Conservation (phyloP, 2,797 vertebrate species). For the Moxostoma hubbsi region DNA sequence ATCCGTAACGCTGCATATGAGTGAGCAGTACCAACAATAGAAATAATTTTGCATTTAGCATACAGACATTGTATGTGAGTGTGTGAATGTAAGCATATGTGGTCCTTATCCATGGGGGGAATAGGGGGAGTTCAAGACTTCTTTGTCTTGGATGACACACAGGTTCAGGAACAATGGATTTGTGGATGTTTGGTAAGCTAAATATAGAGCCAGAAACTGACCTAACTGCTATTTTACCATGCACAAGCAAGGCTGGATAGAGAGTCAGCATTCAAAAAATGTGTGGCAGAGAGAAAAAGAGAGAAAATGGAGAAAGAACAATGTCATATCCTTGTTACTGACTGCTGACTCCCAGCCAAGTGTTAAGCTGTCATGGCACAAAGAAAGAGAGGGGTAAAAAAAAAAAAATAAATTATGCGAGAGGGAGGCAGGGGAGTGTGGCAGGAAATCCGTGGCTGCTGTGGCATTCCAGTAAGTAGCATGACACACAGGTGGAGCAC, state of each 20-base stretch:
- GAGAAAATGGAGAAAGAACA: conserved; percentile 4
- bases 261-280: conserved; percentile 31
- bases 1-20: no score
- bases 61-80: no score
- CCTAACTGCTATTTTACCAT: conserved; percentile 44
- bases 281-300: background rate
- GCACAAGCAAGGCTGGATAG: conserved; percentile 24
- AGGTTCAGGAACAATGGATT: conserved; percentile 33
- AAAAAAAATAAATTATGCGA: conserved; percentile 26
- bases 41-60: no score
- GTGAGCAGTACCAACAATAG: no score
- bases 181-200: conserved; percentile 32
- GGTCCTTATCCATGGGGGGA: background rate
- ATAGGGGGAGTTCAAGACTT: background rate
- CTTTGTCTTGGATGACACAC: conserved; percentile 21
- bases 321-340: conserved; percentile 48
- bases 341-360: conserved; percentile 45
- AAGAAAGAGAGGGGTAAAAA: conserved; percentile 9
- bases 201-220: conserved; percentile 45
- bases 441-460: conserved; percentile 22
- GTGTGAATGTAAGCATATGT: background rate
- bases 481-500: conserved; percentile 54
- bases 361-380: conserved; percentile 41
- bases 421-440: conserved; percentile 18
- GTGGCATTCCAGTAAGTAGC: conserved; percentile 47